Evolutionary conservation across 2,888 invertebrate species (phyloP).

Genomic region (Alcis repandata): DNA sequence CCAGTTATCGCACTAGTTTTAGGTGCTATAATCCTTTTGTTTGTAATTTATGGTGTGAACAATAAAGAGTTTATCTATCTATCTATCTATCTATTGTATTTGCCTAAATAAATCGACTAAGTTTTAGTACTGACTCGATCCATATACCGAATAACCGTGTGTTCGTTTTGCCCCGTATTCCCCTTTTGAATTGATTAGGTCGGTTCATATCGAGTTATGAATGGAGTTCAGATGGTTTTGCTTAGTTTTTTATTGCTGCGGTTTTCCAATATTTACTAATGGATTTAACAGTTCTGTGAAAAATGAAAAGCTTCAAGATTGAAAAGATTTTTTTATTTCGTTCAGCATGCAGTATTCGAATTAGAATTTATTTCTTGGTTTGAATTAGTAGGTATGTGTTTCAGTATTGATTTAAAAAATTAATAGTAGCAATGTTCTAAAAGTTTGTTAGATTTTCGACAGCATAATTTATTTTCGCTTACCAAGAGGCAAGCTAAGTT

Average conservation of each 20-base stretch:
- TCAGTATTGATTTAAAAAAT: too few species aligned
- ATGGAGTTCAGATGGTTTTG: slow-evolving; percentile 72
- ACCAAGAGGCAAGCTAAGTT: too few species aligned
- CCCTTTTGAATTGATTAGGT: slow-evolving; percentile 85
- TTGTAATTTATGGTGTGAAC: too few species aligned
- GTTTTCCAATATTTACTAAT: slow-evolving; percentile 66
- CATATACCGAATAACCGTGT: slow-evolving; percentile 54
- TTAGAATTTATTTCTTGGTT: background rate
- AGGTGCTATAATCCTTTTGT: too few species aligned
- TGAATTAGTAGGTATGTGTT: too few species aligned
- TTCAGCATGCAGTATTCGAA: background rate
- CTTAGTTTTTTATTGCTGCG: slow-evolving; percentile 61
- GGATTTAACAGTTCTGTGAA: slow-evolving; percentile 43
- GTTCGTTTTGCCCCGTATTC: slow-evolving; percentile 79
- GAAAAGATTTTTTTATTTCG: slow-evolving; percentile 40
- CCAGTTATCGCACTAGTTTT: too few species aligned
- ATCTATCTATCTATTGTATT: too few species aligned
- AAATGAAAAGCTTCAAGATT: slow-evolving; percentile 26
- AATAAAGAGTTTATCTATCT: too few species aligned
- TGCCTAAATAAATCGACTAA: background rate
- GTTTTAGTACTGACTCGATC: slow-evolving; percentile 44
- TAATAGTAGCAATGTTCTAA: too few species aligned
- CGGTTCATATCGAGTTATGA: slow-evolving; percentile 80
- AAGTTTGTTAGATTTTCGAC: too few species aligned
- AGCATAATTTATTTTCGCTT: too few species aligned